Evolutionary conservation across 92 coral and sea anemone genomes (phyloP), one percentile per base, ranked within the genome.

Genomic region (Plumapathes pennacea): DNA sequence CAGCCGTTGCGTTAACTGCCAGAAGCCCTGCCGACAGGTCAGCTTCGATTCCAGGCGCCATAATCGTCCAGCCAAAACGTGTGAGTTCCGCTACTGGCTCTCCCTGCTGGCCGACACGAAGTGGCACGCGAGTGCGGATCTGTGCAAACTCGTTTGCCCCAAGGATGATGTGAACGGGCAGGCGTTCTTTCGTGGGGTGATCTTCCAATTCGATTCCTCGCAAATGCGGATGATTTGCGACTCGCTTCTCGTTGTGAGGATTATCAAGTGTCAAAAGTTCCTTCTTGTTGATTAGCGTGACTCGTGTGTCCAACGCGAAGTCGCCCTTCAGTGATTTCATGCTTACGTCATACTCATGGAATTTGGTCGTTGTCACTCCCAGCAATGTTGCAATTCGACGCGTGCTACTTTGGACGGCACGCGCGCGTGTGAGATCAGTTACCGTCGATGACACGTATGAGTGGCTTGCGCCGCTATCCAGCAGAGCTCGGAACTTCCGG

Each of bases 401-500:
- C 67, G 41, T 46, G 13, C 13, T 47, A 2, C 19, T 47, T 20
- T 45, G 44, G 25, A 33, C 58, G 15, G 42, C 57, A 25, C 37
- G 25, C 20, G 25, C 58, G 11, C 41, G 30, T 9, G 32, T 45
- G 25, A 62, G 32, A 8, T 27, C 20, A 13, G 38, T 15, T 29
- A 59, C 19, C 7, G 49, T 56, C 4, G 47, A 23, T 24, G 60
- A 70, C 7, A 46, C 57, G 25, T 29, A 70, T 10, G 78, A 70
- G 56, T 70, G 54, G 64, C 60, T 70, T 1, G 69, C 60, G 58
- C 69, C 78, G 39, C 76, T 68, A 38, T 68, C 56, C 41, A 68
- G 39, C 40, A 66, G 57, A 11, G 77, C 77, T 27, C 77, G 28
- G 38, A 69, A 69, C 40, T 69, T 69, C 2, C 4, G 18, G 30